phyloP scores from a whole-genome alignment of 2,797 vertebrate genomes.

The Sebastes glaucus region DNA sequence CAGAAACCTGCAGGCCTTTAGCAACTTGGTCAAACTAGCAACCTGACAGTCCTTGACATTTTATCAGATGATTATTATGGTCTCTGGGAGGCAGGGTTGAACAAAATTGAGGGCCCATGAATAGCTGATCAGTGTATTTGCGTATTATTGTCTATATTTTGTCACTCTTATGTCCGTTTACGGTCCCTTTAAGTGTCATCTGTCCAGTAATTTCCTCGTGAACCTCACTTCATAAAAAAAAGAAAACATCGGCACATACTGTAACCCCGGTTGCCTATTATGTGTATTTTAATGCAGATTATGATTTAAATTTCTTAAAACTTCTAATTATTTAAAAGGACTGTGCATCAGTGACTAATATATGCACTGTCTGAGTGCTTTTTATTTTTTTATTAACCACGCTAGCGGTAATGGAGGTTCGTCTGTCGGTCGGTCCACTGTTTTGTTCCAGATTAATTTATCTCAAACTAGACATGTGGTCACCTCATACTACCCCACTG shows the following conservation, averaged over 20 bases:
- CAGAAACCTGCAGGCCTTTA: constrained; percentile 7
- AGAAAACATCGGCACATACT: neutral
- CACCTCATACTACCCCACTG: neutral
- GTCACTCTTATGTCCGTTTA: neutral
- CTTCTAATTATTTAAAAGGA: neutral
- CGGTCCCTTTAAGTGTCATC: neutral
- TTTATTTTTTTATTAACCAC: neutral
- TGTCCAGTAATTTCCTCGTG: neutral
- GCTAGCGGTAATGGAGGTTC: neutral
- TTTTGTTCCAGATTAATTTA: neutral
- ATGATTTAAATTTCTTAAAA: neutral
- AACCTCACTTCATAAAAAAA: neutral
- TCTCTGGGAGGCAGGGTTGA: neutral
- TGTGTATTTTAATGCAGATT: neutral
- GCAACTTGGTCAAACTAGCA: constrained; percentile 7
- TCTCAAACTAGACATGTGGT: neutral
- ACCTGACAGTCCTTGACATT: constrained; percentile 5
- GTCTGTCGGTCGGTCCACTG: neutral
- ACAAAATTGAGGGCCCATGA: neutral
- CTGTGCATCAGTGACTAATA: neutral
- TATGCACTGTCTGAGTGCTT: neutral
- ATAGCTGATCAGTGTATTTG: neutral
- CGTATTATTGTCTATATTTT: neutral
- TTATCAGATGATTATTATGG: constrained; percentile 2
- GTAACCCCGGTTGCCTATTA: neutral